phyloP scores from a whole-genome alignment of 2,113 vertebrate genomes.

The Catharus bicknelli region DNA sequence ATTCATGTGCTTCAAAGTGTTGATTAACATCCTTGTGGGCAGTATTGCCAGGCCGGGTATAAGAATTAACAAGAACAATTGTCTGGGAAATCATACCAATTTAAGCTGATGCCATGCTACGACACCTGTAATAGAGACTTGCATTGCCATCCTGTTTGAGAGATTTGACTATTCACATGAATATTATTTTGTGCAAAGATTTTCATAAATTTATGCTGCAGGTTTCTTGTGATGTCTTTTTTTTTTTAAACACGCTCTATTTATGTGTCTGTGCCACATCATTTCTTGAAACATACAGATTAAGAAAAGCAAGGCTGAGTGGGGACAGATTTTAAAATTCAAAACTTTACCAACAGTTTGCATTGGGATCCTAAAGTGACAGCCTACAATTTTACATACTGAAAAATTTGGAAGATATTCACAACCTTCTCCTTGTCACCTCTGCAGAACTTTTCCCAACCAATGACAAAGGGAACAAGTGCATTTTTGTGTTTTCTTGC shows the following conservation, averaged over 20 bases:
- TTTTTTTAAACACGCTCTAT: neutral
- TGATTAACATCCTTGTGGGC: neutral
- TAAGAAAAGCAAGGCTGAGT: neutral
- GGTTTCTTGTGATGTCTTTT: neutral
- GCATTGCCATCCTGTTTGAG: neutral
- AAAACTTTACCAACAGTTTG: neutral
- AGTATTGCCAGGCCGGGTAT: neutral
- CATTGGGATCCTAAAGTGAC: neutral
- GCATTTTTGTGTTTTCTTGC: neutral
- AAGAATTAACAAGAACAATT: neutral
- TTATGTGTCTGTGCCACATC: neutral
- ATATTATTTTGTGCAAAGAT: neutral
- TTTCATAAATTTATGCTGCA: neutral
- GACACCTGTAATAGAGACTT: neutral
- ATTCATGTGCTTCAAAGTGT: fast-evolving
- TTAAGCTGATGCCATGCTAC: neutral
- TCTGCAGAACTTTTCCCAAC: neutral
- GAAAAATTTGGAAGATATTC: neutral
- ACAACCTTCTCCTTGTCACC: neutral
- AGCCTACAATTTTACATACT: neutral
- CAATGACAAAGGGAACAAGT: neutral
- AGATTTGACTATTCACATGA: neutral
- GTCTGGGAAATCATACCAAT: neutral
- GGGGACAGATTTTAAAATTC: neutral
- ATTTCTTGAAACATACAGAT: neutral